phyloP scores from a whole-genome alignment of 1,140 invertebrate genomes.

The Amphibalanus amphitrite region DNA sequence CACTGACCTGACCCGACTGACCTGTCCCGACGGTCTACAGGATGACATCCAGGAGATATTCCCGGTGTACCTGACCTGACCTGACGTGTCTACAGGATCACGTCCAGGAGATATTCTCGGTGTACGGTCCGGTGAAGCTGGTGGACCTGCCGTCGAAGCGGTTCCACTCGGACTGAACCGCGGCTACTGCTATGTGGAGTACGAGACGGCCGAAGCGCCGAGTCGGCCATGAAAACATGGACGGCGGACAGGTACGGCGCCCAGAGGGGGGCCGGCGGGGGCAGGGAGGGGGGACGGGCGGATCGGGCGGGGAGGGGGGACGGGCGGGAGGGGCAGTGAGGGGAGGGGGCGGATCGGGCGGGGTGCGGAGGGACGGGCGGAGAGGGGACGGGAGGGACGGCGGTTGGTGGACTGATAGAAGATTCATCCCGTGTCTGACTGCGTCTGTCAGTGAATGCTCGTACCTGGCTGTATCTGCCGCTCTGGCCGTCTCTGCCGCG shows the following conservation, averaged over 20 bases:
- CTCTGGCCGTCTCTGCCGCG: no score
- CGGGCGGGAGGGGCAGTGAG: conserved; percentile 48
- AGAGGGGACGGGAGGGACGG: conserved; percentile 35
- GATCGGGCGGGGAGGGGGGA: conserved; percentile 43
- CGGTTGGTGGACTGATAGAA: conserved; percentile 47
- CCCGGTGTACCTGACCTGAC: no score
- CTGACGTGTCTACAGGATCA: no score
- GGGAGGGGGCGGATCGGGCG: conserved; percentile 9
- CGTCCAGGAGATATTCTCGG: conserved; percentile 83
- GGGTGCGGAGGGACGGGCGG: no score
- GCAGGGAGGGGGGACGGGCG: no score
- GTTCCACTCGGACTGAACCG: conserved; percentile 64
- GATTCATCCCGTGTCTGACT: conserved; percentile 43
- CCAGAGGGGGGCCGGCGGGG: conserved; percentile 44
- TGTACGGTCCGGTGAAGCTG: conserved; percentile 74
- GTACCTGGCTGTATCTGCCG: no score
- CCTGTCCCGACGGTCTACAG: no score
- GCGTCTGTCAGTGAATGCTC: conserved; percentile 26
- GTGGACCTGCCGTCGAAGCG: conserved; percentile 79
- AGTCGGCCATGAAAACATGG: conserved; percentile 99
- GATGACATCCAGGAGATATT: no score
- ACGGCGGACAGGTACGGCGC: conserved; percentile 56
- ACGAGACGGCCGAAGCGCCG: conserved; percentile 77
- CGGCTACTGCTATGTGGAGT: conserved; percentile 91
- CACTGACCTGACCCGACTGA: no score